Evolutionary conservation across 2,797 vertebrate genomes (phyloP).

Genomic region (Champsocephalus esox): DNA sequence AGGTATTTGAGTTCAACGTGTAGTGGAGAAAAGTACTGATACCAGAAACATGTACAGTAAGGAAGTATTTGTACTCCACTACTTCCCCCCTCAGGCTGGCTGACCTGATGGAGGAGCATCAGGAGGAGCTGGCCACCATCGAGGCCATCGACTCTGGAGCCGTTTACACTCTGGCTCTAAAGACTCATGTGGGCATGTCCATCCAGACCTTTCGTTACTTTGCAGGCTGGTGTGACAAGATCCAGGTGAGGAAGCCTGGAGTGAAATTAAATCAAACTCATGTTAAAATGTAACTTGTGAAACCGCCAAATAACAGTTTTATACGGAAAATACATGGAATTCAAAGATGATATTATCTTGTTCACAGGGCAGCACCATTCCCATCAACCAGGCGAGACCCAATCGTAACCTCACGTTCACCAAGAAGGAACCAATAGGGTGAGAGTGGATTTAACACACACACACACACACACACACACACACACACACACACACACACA

Average conservation of each 20-base stretch:
- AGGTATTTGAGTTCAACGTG: no score
- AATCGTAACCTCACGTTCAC: slow-evolving; percentile 91
- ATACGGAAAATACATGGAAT: background rate
- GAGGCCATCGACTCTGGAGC: slow-evolving; percentile 91
- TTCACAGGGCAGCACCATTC: slow-evolving; percentile 88
- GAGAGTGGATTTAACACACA: slow-evolving; percentile 63
- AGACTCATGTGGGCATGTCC: slow-evolving; percentile 94
- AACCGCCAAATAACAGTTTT: background rate
- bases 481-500: no score
- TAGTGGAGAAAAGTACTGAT: no score
- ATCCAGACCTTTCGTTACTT: slow-evolving; percentile 94
- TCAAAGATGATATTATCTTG: background rate
- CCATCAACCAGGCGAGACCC: slow-evolving; percentile 88
- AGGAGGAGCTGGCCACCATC: slow-evolving; percentile 92
- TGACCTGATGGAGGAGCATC: slow-evolving; percentile 91
- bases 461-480: no score
- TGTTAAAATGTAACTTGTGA: no score
- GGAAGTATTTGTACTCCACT: no score
- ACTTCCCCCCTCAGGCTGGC: slow-evolving; percentile 81
- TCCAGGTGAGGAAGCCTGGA: slow-evolving; percentile 83
- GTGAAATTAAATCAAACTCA: background rate
- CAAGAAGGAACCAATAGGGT: slow-evolving; percentile 90
- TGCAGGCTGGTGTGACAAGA: slow-evolving; percentile 94
- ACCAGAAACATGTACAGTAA: no score
- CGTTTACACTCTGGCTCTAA: slow-evolving; percentile 91